Evolutionary conservation across 2,888 invertebrate species (phyloP).

Genomic region (Pachliopta kotzebuea): DNA sequence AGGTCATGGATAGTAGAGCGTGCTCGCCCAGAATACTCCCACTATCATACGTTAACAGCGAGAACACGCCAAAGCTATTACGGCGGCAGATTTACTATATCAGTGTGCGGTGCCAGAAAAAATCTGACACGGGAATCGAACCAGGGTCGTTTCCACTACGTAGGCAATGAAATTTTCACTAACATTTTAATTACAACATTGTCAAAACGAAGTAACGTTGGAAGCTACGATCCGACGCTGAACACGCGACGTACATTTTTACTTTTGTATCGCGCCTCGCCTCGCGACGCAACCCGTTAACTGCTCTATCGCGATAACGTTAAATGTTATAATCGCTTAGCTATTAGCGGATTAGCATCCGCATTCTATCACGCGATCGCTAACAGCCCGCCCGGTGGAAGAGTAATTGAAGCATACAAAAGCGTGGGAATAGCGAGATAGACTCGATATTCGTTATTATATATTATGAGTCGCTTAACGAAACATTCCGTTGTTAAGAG

Average conservation of each 20-base stretch:
- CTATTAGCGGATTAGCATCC: slow-evolving; percentile 20
- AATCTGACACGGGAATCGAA: too few species aligned
- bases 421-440: slow-evolving; percentile 24
- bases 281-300: background rate
- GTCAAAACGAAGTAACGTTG: slow-evolving; percentile 16
- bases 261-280: slow-evolving; percentile 13
- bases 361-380: slow-evolving; percentile 24
- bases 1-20: too few species aligned
- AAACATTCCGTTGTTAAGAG: background rate
- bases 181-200: slow-evolving; percentile 14
- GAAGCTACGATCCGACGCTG: slow-evolving; percentile 19
- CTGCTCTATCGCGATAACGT: slow-evolving; percentile 3
- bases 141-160: too few species aligned
- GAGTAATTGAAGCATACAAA: slow-evolving; percentile 24
- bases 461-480: slow-evolving; percentile 3
- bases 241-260: slow-evolving; percentile 21
- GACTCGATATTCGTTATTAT: slow-evolving; percentile 16
- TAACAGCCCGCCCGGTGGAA: slow-evolving; percentile 16
- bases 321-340: slow-evolving; percentile 18
- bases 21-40: too few species aligned
- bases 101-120: too few species aligned
- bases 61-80: too few species aligned
- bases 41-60: too few species aligned
- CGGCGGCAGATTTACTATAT: too few species aligned
- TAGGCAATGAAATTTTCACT: background rate